Conservation (phyloP, 1,140 invertebrate genomes). For the Drosophila melanogaster region Release_6_plus_ISO1_MT NT_033779.5:19273501-19274000, state of each 20-base stretch:
- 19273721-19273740: slow-evolving; percentile 49
- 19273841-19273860: slow-evolving; percentile 48
- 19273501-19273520: slow-evolving; percentile 57
- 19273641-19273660: slow-evolving; percentile 37
- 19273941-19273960: slow-evolving; percentile 82
- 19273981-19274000: slow-evolving; percentile 64
- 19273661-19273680: slow-evolving; percentile 54
- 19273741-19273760: not conserved
- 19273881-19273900: slow-evolving; percentile 64
- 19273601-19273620: slow-evolving; percentile 63
- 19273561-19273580: slow-evolving; percentile 55
- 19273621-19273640: slow-evolving; percentile 63
- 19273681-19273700: slow-evolving; percentile 72
- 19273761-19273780: slow-evolving; percentile 36
- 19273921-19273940: slow-evolving; percentile 64
- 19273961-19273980: slow-evolving; percentile 78
- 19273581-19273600: slow-evolving; percentile 70
- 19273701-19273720: slow-evolving; percentile 71
- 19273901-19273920: slow-evolving; percentile 16
- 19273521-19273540: slow-evolving; percentile 78
- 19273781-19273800: slow-evolving; percentile 40
- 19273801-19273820: slow-evolving; percentile 13
- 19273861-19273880: slow-evolving; percentile 80
- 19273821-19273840: slow-evolving; percentile 56
- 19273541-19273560: slow-evolving; percentile 62